phyloP scores from a whole-genome alignment of 2,797 vertebrate species.

The Paguma larvata region DNA sequence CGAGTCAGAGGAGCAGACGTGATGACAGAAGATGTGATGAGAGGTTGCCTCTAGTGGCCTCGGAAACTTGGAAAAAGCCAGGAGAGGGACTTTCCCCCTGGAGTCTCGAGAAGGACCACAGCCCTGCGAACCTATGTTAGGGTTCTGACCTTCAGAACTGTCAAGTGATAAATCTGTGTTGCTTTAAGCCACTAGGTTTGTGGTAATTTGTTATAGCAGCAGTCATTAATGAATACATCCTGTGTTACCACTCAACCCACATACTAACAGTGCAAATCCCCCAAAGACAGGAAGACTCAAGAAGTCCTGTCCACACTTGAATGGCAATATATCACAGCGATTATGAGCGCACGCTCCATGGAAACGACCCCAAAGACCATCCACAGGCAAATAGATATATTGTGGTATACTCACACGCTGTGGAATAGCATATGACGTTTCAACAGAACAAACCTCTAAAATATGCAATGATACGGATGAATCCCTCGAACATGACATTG shows the following conservation, averaged over 20 bases:
- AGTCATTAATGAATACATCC: not conserved
- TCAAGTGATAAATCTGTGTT: not conserved
- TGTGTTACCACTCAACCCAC: not conserved
- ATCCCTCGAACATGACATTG: not conserved
- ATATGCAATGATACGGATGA: not conserved
- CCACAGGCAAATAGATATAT: not conserved
- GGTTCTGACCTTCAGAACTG: not conserved
- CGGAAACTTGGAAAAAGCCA: not conserved
- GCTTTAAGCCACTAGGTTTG: not conserved
- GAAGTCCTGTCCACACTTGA: not conserved
- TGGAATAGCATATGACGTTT: not conserved
- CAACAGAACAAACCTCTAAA: not conserved
- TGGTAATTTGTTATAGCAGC: not conserved
- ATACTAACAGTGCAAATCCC: not conserved
- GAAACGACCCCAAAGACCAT: not conserved
- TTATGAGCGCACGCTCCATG: fast-evolving
- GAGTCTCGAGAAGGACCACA: not conserved
- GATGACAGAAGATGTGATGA: not conserved
- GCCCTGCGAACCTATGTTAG: not conserved
- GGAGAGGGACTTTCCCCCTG: not conserved
- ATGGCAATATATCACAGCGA: not conserved
- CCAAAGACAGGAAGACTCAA: not conserved
- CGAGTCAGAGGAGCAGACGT: not conserved
- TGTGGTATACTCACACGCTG: too few relatives aligned
- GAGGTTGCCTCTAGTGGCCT: not conserved